phyloP scores from a whole-genome alignment of 2,113 vertebrate species.

The Eleginops maclovinus region DNA sequence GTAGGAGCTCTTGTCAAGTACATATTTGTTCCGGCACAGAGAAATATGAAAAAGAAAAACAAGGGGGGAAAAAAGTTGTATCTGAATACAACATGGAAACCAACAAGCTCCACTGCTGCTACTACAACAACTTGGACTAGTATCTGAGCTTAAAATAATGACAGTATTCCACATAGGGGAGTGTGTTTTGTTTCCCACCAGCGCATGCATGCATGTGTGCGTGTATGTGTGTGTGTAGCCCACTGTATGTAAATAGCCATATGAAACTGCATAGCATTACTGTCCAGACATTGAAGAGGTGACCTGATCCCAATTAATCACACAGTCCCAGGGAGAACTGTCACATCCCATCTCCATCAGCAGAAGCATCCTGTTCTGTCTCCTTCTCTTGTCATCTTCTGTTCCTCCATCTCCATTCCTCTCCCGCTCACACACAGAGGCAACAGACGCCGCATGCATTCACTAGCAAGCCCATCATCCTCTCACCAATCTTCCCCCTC shows the following conservation, averaged over 20 bases:
- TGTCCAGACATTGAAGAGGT: slow-evolving; percentile 87
- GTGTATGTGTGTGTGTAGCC: slow-evolving; percentile 47
- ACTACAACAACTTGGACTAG: slow-evolving; percentile 79
- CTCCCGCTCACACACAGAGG: slow-evolving; percentile 31
- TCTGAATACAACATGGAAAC: slow-evolving; percentile 82
- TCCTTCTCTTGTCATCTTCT: slow-evolving; percentile 74
- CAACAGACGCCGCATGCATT: slow-evolving; percentile 31
- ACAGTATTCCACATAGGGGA: slow-evolving; percentile 72
- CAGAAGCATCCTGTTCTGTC: slow-evolving; percentile 75
- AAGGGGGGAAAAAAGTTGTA: slow-evolving; percentile 78
- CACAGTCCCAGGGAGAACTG: slow-evolving; percentile 92
- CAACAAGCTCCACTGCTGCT: slow-evolving; percentile 81
- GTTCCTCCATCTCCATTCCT: slow-evolving; percentile 70
- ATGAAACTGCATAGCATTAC: slow-evolving; percentile 87
- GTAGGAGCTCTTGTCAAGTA: slow-evolving; percentile 86
- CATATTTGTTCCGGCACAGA: slow-evolving; percentile 83
- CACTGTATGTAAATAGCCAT: slow-evolving; percentile 88
- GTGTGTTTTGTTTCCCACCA: slow-evolving; percentile 61
- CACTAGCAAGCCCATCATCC: slow-evolving; percentile 41
- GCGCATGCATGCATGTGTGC: slow-evolving; percentile 12
- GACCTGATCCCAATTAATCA: slow-evolving; percentile 97
- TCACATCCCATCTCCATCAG: slow-evolving; percentile 92
- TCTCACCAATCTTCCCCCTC: slow-evolving; percentile 39
- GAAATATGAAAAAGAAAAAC: slow-evolving; percentile 82
- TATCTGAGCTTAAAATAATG: slow-evolving; percentile 81